These are phyloP conservation scores for Naso thynnoides DNA, from an alignment of 2,797 vertebrate genomes.

Conservation along the genomic window DNA sequence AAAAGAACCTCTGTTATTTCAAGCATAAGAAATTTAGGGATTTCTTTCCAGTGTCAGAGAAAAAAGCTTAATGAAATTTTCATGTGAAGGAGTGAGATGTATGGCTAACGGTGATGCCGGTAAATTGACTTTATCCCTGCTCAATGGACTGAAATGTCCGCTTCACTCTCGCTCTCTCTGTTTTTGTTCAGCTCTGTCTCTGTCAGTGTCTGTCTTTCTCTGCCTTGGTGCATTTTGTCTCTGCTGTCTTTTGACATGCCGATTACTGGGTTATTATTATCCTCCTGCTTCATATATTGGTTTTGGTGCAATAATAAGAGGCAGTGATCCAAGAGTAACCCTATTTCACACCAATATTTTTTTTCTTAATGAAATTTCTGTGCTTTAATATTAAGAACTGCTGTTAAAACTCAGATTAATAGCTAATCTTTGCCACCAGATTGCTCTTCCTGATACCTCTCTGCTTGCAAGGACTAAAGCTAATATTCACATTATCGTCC, in stretches of 20 bases:
- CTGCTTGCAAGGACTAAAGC: slow-evolving; percentile 9
- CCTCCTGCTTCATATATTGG: slow-evolving; percentile 25
- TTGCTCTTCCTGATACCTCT: slow-evolving; percentile 3
- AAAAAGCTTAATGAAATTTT: slow-evolving; percentile 58
- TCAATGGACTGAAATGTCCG: slow-evolving; percentile 38
- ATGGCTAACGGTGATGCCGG: slow-evolving; percentile 31
- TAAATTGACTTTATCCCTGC: slow-evolving; percentile 60
- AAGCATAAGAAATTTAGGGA: slow-evolving; percentile 32
- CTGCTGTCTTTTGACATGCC: slow-evolving; percentile 28
- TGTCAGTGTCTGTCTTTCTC: not conserved
- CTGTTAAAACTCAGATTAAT: slow-evolving; percentile 29
- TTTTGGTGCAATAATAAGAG: slow-evolving; percentile 36
- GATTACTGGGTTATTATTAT: slow-evolving; percentile 45
- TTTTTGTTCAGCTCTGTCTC: slow-evolving; percentile 24
- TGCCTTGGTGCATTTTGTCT: slow-evolving; percentile 10
- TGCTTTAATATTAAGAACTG: slow-evolving; percentile 18
- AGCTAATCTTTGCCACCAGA: slow-evolving; percentile 13
- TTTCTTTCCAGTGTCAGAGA: slow-evolving; percentile 16
- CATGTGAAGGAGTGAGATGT: slow-evolving; percentile 51
- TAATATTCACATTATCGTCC: not conserved
- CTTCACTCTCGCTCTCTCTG: slow-evolving; percentile 7
- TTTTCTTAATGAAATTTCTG: slow-evolving; percentile 16
- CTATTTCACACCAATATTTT: slow-evolving; percentile 29
- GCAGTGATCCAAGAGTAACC: not conserved
- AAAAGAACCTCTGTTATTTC: slow-evolving; percentile 16